Percentiles rank a stretch among this genome's conserved stretches.
Conservation (phyloP, 2,113 vertebrate genomes). For the Dissostichus mawsoni region DNA sequence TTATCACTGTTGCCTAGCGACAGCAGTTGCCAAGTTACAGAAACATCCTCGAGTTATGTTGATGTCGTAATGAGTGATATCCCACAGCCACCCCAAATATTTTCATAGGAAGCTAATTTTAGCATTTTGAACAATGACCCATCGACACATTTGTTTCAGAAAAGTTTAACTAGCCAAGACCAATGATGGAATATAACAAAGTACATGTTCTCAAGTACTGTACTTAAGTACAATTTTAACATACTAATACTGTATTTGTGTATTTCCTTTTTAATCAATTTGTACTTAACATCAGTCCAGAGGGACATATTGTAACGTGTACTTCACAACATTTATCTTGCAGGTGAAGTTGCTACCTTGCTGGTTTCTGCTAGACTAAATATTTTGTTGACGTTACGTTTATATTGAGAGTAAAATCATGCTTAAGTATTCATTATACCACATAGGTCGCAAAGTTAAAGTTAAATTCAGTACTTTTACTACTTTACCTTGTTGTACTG, state of each 20-base stretch:
- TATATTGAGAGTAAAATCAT: not conserved
- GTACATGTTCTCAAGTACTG: not conserved
- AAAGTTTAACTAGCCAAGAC: not conserved
- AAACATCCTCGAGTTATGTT: slow-evolving; percentile 51
- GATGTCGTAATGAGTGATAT: slow-evolving; percentile 62
- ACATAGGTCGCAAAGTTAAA: not conserved
- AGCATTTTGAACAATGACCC: slow-evolving; percentile 27
- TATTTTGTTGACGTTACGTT: no score
- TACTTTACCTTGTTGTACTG: not conserved
- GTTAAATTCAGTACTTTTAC: not conserved
- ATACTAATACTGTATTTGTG: not conserved
- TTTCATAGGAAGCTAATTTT: slow-evolving; percentile 58
- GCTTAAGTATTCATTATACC: not conserved
- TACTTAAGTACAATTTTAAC: not conserved
- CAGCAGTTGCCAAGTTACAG: slow-evolving; percentile 60
- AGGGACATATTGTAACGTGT: not conserved
- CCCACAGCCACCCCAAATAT: slow-evolving; percentile 46
- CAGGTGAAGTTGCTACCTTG: no score
- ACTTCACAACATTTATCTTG: not conserved
- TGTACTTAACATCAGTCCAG: not conserved
- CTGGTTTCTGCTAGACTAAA: no score
- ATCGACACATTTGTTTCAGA: not conserved
- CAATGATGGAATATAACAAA: not conserved
- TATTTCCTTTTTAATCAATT: not conserved
- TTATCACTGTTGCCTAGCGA: slow-evolving; percentile 68